Evolutionary conservation across 2,113 vertebrate genomes (phyloP).

Genomic region (Gasterosteus aculeatus): DNA sequence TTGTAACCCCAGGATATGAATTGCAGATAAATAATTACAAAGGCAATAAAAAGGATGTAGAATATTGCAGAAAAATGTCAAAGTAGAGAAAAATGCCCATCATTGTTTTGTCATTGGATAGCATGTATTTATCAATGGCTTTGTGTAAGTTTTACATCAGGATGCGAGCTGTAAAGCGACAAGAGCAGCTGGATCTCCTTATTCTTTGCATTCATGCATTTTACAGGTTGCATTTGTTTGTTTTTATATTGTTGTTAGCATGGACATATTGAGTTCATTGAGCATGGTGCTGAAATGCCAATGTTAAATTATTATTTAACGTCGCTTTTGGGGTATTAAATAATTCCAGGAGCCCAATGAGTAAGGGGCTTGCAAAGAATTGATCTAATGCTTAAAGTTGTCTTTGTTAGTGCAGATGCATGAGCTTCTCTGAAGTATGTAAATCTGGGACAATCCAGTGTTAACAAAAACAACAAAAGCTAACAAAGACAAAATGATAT

Average conservation of each 20-base stretch:
- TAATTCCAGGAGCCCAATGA: conserved; percentile 42
- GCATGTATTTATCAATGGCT: background rate
- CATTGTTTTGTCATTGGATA: background rate
- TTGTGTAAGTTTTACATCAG: background rate
- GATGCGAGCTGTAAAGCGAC: background rate
- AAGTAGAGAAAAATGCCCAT: background rate
- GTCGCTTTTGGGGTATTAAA: conserved; percentile 34
- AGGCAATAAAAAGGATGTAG: background rate
- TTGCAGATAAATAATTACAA: conserved; percentile 1
- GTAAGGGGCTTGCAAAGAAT: conserved; percentile 26
- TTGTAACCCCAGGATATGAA: conserved; percentile 20
- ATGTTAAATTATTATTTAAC: conserved; percentile 5
- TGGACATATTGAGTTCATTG: background rate
- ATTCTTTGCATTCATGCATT: background rate
- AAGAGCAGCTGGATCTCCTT: background rate
- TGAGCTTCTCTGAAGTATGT: conserved; percentile 37
- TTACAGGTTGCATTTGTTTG: background rate
- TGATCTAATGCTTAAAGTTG: conserved; percentile 25
- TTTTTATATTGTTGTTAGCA: background rate
- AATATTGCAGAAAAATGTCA: background rate
- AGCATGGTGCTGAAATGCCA: conserved; percentile 8
- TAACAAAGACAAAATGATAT: conserved; percentile 37
- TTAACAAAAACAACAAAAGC: conserved; percentile 19
- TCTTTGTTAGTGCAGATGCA: conserved; percentile 46
- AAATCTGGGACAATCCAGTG: conserved; percentile 50